phyloP scores from a whole-genome alignment of 2,113 vertebrate species.

The Psophia crepitans region DNA sequence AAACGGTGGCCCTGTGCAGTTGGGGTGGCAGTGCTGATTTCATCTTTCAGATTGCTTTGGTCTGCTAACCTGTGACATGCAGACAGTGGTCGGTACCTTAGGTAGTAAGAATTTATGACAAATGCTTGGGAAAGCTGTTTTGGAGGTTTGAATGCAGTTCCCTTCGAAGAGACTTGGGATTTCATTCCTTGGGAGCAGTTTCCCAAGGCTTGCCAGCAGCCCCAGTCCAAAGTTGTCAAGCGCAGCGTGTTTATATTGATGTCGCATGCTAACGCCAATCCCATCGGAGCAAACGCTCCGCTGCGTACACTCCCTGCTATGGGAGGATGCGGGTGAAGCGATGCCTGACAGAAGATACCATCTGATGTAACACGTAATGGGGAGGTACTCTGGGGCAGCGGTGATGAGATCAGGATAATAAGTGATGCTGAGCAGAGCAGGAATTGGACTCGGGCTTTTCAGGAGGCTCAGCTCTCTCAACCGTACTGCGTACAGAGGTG shows the following conservation, averaged over 20 bases:
- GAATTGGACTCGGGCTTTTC: neutral
- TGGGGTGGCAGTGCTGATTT: neutral
- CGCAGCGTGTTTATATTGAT: neutral
- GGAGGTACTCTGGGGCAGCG: neutral
- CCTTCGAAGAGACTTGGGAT: neutral
- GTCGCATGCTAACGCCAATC: neutral
- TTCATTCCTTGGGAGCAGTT: neutral
- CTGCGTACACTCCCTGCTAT: neutral
- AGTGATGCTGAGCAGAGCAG: neutral
- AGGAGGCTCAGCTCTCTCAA: neutral
- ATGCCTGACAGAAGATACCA: neutral
- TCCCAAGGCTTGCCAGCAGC: neutral
- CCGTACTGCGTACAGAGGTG: neutral
- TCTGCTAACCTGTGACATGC: too few relatives aligned
- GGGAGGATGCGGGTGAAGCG: neutral
- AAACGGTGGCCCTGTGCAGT: neutral
- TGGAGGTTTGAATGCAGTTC: neutral
- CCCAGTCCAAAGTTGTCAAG: neutral
- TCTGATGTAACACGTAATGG: neutral
- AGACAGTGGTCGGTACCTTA: accelerated
- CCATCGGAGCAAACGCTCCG: neutral
- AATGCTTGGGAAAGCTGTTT: neutral
- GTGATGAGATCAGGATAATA: neutral
- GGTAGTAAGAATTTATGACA: neutral
- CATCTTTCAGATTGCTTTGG: neutral